These are phyloP conservation scores for Glandiceps talaboti DNA, from an alignment of 53 echinoderm and acorn worm species.

Conservation along the genomic window DNA sequence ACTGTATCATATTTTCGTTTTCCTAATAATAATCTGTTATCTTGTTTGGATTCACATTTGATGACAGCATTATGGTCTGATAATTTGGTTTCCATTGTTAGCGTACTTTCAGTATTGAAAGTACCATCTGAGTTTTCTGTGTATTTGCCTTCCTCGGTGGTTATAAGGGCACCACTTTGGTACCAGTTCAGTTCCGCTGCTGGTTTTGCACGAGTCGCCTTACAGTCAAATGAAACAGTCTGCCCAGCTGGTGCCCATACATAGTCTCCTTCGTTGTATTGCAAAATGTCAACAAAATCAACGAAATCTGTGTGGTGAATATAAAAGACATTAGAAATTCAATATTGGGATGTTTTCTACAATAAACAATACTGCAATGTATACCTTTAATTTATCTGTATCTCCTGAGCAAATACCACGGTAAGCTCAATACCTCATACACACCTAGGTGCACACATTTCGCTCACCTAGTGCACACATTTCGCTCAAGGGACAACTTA, in stretches of 20 bases:
- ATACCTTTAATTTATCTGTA: no score
- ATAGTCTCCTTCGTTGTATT: not conserved
- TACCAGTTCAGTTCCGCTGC: not conserved
- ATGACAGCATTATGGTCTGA: not conserved
- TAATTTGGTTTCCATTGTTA: not conserved
- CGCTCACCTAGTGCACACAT: no score
- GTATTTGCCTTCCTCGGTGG: not conserved
- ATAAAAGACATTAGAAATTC: no score
- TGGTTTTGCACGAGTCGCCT: not conserved
- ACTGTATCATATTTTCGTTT: not conserved
- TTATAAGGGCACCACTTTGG: not conserved
- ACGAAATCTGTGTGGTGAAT: not conserved
- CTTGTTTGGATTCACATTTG: not conserved
- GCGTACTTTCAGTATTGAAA: not conserved
- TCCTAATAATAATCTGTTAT: not conserved
- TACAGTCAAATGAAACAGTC: not conserved
- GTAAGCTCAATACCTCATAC: no score
- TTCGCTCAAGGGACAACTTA: no score
- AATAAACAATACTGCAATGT: no score
- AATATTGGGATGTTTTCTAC: no score
- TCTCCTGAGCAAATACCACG: no score
- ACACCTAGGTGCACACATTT: no score
- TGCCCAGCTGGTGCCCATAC: not conserved
- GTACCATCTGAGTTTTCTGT: not conserved
- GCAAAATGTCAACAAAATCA: not conserved